Base-by-base conservation (phyloP, 2,113 vertebrate species). In the Misgurnus mizolepis region DNA sequence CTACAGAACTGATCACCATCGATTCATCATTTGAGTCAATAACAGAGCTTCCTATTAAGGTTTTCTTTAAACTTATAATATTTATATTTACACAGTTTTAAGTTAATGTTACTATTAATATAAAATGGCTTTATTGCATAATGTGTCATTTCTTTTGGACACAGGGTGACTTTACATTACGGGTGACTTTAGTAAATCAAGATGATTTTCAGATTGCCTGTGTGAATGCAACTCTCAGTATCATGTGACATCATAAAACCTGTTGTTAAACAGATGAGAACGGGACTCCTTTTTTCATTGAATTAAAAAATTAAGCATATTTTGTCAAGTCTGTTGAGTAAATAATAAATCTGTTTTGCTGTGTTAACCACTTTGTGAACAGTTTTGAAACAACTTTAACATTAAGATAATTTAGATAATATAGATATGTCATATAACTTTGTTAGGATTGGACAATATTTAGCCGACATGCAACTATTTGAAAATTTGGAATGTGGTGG, bases 181-280 rank as follows among this genome's bases (percentile, higher is more conserved):
- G 64, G 8, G 3, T 72, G 11, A 11, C 11, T 34, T 15, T 18
- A 6, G 49, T 72, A 61, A 86, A 80, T 64, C 79, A 77, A 72
- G 75, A 82, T 45, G 79, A 71, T 50, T 76, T 83, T 69, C 76
- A 56, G 22, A 76, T 86, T 22, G 15, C 0, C 43, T 79, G 79
- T 62, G 50, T 81, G 18, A 79, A 82, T 68, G 60, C 61, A n/a
- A 81, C 70, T 4, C 12, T 71, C 7, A 50, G 3, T 9, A 58
- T 81, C 53, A 22, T 50, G 3, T 81, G 47, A 77, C 56, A 22
- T 17, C 34, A 60, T 47, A 56, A 66, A 40, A 74, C 22, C 5
- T 43, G 27, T 55, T 40, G 22, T 53, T 70, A 4, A 11, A n/a
- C 40, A 43, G n/a, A 53, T 22, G 1, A 7, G 66, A 4, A 53